Conservation (phyloP, 1,140 invertebrate species). For the Eulimnadia texana region DNA sequence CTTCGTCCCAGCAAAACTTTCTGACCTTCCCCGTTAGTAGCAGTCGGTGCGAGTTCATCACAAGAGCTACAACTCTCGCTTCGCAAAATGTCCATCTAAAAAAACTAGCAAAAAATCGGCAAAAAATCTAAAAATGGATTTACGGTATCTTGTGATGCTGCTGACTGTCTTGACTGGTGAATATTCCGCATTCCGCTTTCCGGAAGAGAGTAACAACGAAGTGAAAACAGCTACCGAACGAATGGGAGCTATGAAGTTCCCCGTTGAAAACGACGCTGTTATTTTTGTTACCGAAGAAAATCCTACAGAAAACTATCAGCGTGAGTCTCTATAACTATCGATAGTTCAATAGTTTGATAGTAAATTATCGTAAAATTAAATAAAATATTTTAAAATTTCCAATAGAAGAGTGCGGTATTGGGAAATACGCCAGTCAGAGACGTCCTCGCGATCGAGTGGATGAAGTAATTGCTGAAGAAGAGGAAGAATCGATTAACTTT, state of each 20-base stretch:
- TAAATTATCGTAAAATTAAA: too few species aligned
- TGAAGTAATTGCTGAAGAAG: too few species aligned
- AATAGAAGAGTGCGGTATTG: too few species aligned
- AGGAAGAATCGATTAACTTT: too few species aligned
- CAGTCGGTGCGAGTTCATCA: not conserved
- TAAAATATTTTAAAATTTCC: too few species aligned
- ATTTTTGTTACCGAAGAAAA: not conserved
- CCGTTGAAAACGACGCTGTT: not conserved
- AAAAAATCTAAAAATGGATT: too few species aligned
- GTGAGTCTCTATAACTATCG: too few species aligned
- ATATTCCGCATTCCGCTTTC: not conserved
- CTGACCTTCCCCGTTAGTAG: not conserved
- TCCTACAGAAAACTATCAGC: not conserved
- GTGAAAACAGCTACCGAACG: not conserved
- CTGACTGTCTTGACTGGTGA: not conserved
- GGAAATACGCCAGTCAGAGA: too few species aligned
- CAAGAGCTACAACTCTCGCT: not conserved
- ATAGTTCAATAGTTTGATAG: too few species aligned
- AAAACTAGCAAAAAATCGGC: too few species aligned
- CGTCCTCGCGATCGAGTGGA: too few species aligned
- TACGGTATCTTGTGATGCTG: not conserved
- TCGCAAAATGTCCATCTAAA: too few species aligned
- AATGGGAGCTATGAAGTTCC: not conserved
- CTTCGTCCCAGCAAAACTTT: not conserved
- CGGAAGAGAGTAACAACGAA: not conserved